Evolutionary conservation across 2,797 vertebrate species (phyloP).

Genomic region (Benthosema pterotum): DNA sequence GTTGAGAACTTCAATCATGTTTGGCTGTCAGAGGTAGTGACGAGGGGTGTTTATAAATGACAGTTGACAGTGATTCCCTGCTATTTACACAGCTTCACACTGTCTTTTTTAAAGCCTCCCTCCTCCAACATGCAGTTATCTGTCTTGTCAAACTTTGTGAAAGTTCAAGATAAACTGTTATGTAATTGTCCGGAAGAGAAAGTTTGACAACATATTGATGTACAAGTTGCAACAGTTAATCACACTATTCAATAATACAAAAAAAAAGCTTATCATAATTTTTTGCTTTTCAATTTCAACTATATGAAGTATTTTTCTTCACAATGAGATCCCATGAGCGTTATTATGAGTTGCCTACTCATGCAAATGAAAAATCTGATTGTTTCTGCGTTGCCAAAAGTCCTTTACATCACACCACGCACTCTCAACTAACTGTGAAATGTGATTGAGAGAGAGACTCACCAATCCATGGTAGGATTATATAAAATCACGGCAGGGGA

Average conservation of each 20-base stretch:
- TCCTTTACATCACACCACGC: not conserved
- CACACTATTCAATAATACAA: no score
- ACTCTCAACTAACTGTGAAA: slow-evolving; percentile 28
- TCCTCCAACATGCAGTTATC: no score
- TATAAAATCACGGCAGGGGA: slow-evolving; percentile 23
- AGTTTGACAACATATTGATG: not conserved
- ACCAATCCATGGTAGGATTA: slow-evolving; percentile 28
- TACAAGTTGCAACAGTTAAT: not conserved
- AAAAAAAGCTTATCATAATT: no score
- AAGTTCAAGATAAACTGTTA: no score
- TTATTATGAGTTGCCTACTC: slow-evolving; percentile 4
- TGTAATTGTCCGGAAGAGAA: no score
- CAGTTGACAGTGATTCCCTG: slow-evolving; percentile 43
- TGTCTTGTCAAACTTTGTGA: no score
- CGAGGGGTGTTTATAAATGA: slow-evolving; percentile 41
- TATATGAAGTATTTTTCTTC: no score
- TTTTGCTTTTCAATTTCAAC: no score
- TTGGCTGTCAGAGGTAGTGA: slow-evolving; percentile 29
- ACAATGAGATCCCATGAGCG: not conserved
- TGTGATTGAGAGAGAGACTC: slow-evolving; percentile 11
- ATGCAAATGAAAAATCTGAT: slow-evolving; percentile 13
- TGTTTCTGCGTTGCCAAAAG: slow-evolving; percentile 18
- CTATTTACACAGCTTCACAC: slow-evolving; percentile 33
- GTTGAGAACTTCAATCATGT: slow-evolving; percentile 39
- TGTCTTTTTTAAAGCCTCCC: not conserved